phyloP scores from a whole-genome alignment of 2,888 invertebrate species.

The Villa cingulata region DNA sequence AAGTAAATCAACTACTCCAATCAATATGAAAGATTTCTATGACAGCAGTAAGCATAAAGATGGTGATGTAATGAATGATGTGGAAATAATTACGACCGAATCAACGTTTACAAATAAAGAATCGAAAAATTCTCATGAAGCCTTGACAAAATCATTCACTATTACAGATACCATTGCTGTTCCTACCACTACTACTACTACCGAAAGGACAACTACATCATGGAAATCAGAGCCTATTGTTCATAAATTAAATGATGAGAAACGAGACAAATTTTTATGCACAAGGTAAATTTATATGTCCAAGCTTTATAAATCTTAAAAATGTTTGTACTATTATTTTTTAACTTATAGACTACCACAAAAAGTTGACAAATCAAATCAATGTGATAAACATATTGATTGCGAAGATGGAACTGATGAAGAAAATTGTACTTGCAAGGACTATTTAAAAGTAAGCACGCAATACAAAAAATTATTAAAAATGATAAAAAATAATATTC shows the following conservation, averaged over 20 bases:
- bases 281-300: slow-evolving; percentile 2
- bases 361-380: slow-evolving; percentile 42
- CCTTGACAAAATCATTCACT: no score
- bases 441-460: slow-evolving; percentile 45
- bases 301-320: background rate
- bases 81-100: background rate
- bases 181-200: no score
- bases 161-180: no score
- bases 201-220: no score
- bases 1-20: background rate
- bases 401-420: slow-evolving; percentile 79
- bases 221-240: no score
- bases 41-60: no score
- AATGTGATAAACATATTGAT: slow-evolving; percentile 56
- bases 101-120: background rate
- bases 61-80: no score
- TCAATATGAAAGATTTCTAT: no score
- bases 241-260: background rate
- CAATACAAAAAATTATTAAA: no score
- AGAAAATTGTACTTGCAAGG: slow-evolving; percentile 54
- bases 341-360: slow-evolving; percentile 47
- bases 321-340: no score
- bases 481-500: background rate
- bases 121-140: no score
- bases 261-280: slow-evolving; percentile 5